These are phyloP conservation scores for Drosophila equinoxialis DNA, from an alignment of 1,140 invertebrate genomes.

Conservation along the genomic window DNA sequence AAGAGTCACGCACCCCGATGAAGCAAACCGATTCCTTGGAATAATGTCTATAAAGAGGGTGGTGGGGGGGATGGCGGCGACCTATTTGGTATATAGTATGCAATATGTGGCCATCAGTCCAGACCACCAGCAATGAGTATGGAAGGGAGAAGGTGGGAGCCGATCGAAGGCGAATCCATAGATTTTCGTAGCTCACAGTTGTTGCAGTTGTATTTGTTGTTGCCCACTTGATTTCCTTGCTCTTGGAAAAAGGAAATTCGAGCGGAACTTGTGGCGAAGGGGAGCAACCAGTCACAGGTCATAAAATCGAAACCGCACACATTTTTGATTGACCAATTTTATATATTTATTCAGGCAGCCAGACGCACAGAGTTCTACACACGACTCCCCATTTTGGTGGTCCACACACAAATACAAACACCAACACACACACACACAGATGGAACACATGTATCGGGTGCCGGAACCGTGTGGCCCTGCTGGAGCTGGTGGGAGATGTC, in stretches of 20 bases:
- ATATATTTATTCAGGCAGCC: conserved; percentile 63
- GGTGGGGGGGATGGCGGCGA: not conserved
- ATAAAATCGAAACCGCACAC: conserved; percentile 65
- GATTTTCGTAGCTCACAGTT: too few relatives aligned
- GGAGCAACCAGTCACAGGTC: conserved; percentile 36
- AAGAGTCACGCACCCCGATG: conserved; percentile 59
- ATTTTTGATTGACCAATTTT: conserved; percentile 61
- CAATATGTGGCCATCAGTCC: conserved; percentile 18
- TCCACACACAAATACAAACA: conserved; percentile 51
- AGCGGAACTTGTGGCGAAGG: not conserved
- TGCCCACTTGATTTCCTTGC: conserved; percentile 2
- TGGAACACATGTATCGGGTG: conserved; percentile 20
- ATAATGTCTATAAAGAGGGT: conserved; percentile 31
- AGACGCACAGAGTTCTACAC: conserved; percentile 12
- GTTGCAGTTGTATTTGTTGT: not conserved
- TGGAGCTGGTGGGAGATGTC: conserved; percentile 26
- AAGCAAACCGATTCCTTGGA: conserved; percentile 31
- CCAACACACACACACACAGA: conserved; percentile 21
- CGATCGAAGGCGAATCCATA: not conserved
- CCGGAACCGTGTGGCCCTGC: not conserved
- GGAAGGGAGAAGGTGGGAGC: not conserved
- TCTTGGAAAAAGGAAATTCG: not conserved
- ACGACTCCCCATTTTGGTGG: conserved; percentile 57
- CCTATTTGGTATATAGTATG: conserved; percentile 30
- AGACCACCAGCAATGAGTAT: conserved; percentile 44